These are phyloP conservation scores for Drosophila lowei DNA, from an alignment of 1,140 invertebrate species.

Conservation along the genomic window DNA sequence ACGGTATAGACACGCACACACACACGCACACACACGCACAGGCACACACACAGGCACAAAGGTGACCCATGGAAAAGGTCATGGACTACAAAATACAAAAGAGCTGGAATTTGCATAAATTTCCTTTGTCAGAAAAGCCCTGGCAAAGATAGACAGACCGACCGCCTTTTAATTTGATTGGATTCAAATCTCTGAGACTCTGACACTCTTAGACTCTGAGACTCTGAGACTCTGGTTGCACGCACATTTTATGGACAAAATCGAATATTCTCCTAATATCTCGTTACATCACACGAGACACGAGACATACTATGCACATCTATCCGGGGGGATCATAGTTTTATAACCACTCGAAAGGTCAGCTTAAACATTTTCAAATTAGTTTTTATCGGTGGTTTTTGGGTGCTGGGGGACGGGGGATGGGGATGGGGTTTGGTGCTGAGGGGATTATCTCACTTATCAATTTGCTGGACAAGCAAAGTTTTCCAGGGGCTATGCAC, in stretches of 20 bases:
- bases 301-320: no score
- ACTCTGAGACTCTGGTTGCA: no score
- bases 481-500: conserved; percentile 7
- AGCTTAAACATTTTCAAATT: conserved; percentile 41
- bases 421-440: no score
- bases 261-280: conserved; percentile 28
- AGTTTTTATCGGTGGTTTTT: conserved; percentile 19
- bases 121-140: conserved; percentile 17
- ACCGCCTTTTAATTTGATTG: conserved; percentile 43
- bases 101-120: conserved; percentile 48
- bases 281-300: conserved; percentile 38
- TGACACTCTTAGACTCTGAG: no score
- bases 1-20: conserved; percentile 3
- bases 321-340: conserved; percentile 6
- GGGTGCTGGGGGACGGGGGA: no score
- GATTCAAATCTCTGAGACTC: conserved; percentile 3
- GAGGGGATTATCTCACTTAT: conserved; percentile 45
- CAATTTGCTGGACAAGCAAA: conserved; percentile 52
- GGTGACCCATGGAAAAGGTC: conserved; percentile 29
- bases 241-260: conserved; percentile 1
- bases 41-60: neutral
- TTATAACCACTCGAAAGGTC: neutral
- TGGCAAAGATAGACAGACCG: neutral
- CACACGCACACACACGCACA: neutral
- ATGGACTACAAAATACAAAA: conserved; percentile 22